Percentiles rank a stretch among this genome's conserved stretches.
These are phyloP conservation scores for Rallus limicola DNA, from an alignment of 2,113 vertebrate genomes.

Conservation along the genomic window DNA sequence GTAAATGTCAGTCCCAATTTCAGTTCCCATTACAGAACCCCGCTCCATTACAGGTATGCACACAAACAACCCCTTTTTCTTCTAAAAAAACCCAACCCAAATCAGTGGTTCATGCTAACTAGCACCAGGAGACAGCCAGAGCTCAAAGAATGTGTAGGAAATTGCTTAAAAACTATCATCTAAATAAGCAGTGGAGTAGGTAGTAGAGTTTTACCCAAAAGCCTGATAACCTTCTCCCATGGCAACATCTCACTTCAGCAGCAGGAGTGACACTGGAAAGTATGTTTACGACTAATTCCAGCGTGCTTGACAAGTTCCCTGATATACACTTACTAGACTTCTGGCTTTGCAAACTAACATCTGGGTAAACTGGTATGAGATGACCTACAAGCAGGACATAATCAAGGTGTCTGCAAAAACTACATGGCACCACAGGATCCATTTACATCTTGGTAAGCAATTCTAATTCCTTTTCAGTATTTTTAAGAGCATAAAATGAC, in stretches of 20 bases:
- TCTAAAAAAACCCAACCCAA: neutral
- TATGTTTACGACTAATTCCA: conserved; percentile 13
- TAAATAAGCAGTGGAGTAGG: neutral
- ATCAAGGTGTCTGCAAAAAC: conserved; percentile 45
- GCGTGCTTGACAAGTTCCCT: conserved; percentile 45
- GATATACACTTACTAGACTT: conserved; percentile 1
- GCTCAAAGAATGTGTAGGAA: neutral
- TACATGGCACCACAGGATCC: conserved; percentile 28
- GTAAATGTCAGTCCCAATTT: conserved; percentile 3
- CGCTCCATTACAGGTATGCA: neutral
- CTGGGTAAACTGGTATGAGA: neutral
- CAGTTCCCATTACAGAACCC: neutral
- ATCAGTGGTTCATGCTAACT: neutral
- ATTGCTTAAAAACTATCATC: neutral
- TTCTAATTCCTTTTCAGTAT: conserved; percentile 46
- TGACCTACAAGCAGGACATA: neutral
- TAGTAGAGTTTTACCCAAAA: neutral
- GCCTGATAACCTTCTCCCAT: neutral
- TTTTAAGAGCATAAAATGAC: neutral
- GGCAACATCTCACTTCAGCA: conserved; percentile 26
- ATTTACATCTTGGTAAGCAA: conserved; percentile 57
- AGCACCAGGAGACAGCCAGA: neutral
- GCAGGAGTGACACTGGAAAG: conserved; percentile 25
- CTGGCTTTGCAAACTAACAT: conserved; percentile 32
- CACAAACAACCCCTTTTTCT: neutral